These are phyloP conservation scores for Manis javanica DNA, from an alignment of 2,797 vertebrate species.

Conservation along the genomic window DNA sequence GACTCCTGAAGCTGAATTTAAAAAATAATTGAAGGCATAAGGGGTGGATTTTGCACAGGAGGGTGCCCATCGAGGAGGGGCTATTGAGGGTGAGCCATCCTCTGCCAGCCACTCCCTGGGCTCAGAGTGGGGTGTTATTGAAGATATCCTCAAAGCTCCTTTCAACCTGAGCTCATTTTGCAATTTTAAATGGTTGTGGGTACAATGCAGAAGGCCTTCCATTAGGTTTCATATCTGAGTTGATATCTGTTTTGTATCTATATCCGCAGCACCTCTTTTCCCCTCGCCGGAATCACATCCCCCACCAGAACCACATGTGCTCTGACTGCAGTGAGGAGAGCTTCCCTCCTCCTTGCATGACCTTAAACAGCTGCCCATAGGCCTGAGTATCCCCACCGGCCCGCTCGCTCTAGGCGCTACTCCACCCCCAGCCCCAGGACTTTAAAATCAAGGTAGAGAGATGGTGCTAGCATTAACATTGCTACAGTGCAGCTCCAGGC, in stretches of 20 bases:
- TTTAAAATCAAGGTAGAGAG: neutral
- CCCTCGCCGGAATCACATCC: too few species aligned
- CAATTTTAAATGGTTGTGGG: neutral
- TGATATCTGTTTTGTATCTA: neutral
- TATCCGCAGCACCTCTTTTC: neutral
- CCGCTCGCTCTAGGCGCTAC: neutral
- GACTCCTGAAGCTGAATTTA: too few species aligned
- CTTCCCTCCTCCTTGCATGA: neutral
- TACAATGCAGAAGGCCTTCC: neutral
- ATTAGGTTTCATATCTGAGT: neutral
- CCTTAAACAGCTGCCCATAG: neutral
- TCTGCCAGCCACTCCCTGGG: neutral
- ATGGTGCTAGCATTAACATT: rapidly evolving
- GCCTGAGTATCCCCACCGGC: neutral
- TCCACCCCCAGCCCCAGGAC: neutral
- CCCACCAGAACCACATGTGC: rapidly evolving
- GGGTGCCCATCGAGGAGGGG: too few species aligned
- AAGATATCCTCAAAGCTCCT: neutral
- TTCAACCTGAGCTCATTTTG: neutral
- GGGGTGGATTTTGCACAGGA: neutral
- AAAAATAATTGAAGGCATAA: neutral
- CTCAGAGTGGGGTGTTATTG: neutral
- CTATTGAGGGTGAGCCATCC: too few species aligned
- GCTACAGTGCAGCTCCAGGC: neutral
- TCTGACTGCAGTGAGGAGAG: neutral